Evolutionary conservation across 2,113 vertebrate species (phyloP).

Genomic region (Fulica atra): DNA sequence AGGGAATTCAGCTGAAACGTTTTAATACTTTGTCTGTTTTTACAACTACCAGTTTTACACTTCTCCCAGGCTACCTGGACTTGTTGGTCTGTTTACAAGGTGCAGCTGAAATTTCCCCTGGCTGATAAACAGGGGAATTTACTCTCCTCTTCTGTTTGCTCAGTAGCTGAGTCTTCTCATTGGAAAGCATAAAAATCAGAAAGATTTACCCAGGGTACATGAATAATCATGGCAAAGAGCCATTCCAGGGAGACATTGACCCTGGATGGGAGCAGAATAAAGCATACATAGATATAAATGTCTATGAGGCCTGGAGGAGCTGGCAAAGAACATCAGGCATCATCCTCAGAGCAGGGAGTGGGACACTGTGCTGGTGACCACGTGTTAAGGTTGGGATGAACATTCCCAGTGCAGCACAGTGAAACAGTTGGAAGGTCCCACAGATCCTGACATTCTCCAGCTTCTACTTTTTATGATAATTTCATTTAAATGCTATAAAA

Average conservation of each 20-base stretch:
- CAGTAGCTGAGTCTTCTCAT: not conserved
- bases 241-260: not conserved
- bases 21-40: not conserved
- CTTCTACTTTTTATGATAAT: not conserved
- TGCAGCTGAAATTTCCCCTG: not conserved
- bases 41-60: not conserved
- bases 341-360: not conserved
- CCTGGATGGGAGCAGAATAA: not conserved
- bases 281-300: not conserved
- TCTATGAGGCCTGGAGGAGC: not conserved
- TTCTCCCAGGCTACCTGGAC: not conserved
- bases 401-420: not conserved
- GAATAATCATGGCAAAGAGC: not conserved
- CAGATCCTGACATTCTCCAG: not conserved
- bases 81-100: not conserved
- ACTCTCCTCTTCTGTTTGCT: not conserved
- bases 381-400: rapidly evolving
- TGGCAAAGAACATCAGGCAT: not conserved
- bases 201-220: not conserved
- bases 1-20: not conserved
- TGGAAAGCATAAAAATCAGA: not conserved
- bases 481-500: not conserved
- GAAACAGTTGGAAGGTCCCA: not conserved
- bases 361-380: not conserved
- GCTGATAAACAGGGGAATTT: not conserved